Evolutionary conservation across 2,888 invertebrate species (phyloP).

Genomic region (Halictus quadricinctus): DNA sequence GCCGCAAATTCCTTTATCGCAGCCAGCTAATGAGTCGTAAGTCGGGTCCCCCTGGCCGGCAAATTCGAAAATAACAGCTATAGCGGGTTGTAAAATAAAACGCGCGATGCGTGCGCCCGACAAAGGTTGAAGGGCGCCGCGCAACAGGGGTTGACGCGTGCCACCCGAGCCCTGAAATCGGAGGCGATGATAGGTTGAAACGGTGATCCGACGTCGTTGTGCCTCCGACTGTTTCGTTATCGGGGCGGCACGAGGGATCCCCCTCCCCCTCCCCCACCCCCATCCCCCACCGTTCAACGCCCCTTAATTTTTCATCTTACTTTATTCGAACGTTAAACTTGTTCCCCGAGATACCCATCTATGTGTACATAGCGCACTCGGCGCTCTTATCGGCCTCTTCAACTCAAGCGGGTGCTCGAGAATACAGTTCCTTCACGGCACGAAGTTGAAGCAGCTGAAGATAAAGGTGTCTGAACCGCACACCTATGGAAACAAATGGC

Average conservation of each 20-base stretch:
- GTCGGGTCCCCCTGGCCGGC: conserved; percentile 44
- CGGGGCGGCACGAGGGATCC: conserved; percentile 39
- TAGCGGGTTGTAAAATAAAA: conserved; percentile 54
- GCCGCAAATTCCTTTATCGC: conserved; percentile 6
- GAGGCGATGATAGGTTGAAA: conserved; percentile 77
- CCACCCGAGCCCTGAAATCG: conserved; percentile 73
- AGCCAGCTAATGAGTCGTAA: conserved; percentile 21
- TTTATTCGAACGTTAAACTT: conserved; percentile 40
- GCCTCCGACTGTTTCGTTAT: conserved; percentile 62
- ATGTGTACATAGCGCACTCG: conserved; percentile 18
- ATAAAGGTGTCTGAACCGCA: conserved; percentile 27
- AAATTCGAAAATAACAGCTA: conserved; percentile 63
- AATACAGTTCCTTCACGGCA: conserved; percentile 4
- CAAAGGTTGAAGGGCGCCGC: conserved; percentile 66
- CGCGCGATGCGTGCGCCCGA: conserved; percentile 59
- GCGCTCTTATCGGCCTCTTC: conserved; percentile 33
- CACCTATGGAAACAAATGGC: neutral
- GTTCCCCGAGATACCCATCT: conserved; percentile 38
- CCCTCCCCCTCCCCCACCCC: neutral
- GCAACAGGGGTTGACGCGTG: conserved; percentile 65
- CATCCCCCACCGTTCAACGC: neutral
- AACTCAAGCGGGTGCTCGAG: conserved; percentile 21
- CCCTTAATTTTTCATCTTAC: conserved; percentile 38
- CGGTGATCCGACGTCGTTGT: conserved; percentile 68
- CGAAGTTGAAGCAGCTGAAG: conserved; percentile 12